Percentiles rank a stretch among this genome's conserved stretches.
Conservation (phyloP, 2,113 vertebrate species). For the Campylomormyrus tamandua region DNA sequence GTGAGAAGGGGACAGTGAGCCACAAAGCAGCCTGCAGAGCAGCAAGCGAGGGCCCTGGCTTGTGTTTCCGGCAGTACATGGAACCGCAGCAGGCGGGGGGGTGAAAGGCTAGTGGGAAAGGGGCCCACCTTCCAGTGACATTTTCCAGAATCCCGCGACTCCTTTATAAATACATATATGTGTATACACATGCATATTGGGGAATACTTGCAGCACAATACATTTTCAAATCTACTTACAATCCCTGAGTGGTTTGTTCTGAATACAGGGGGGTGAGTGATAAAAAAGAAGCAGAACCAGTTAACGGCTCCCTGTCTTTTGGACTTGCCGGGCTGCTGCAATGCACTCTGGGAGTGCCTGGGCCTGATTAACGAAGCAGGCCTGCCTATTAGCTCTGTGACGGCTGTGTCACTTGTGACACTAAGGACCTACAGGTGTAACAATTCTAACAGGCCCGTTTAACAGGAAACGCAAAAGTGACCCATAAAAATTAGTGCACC, state of each 20-base stretch:
- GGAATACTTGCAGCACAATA: background rate
- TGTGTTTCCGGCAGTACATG: conserved; percentile 8
- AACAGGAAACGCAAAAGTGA: conserved; percentile 42
- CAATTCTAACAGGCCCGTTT: conserved; percentile 47
- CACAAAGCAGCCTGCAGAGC: background rate
- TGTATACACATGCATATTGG: background rate
- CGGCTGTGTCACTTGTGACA: conserved; percentile 51
- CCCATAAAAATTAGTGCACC: conserved; percentile 35
- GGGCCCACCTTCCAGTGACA: conserved; percentile 13
- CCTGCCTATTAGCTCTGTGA: conserved; percentile 38
- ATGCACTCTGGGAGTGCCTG: conserved; percentile 4
- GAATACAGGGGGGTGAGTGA: background rate
- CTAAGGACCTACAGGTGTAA: conserved; percentile 56
- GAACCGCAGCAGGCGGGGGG: background rate
- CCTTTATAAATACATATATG: background rate
- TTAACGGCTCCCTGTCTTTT: background rate
- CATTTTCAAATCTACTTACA: conserved; percentile 16
- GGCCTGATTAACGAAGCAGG: conserved; percentile 22
- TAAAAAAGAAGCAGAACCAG: background rate
- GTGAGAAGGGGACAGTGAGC: background rate
- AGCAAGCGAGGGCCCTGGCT: background rate
- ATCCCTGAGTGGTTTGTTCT: conserved; percentile 11
- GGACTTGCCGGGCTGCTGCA: background rate
- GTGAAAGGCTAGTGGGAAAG: background rate
- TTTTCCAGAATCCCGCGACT: conserved; percentile 18